Evolutionary conservation across 2,888 invertebrate species (phyloP), one percentile per base, ranked within the genome.

Genomic region (Nephrotoma appendiculata): DNA sequence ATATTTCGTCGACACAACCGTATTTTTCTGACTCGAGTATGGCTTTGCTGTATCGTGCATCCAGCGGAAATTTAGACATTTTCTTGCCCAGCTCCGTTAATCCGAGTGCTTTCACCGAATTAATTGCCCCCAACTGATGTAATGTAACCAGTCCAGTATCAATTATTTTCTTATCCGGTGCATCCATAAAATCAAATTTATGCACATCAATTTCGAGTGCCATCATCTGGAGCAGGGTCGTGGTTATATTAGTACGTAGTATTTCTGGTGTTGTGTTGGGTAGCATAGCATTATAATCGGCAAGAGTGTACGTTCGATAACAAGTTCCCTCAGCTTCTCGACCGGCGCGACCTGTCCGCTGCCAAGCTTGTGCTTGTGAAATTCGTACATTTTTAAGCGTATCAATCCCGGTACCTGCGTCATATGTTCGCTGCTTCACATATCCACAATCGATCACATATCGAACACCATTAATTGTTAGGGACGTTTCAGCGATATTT

Each of bases 401-500:
- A 91, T 98, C 98, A 88, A 98, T 93, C 5, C 98, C 97, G 41
- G 96, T 96, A 41, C 93, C 92, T 0, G 96, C 94, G 90, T 96
- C 96, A 92, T 95, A 97, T 6, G 95, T 94, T 94, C 96, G 95
- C 88, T 95, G 95, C 92, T 99, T 99, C 0, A 98, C 98, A 91
- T 96, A 95, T 0, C 99, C 98, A 87, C 96, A 95, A 90, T 99
- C 99, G 87, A 99, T 95, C 9, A 99, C 97, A 92, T 95, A 96
- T 89, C 96, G 96, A 88, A 99, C 96, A 86, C 97, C 96, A 87
- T 96, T 96, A 89, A 99, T 99, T 0, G 99, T 99, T 43, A 99
- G 94, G 2, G 99, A 99, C 0, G 99, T 98, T 92, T 99, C 99
- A 0, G 99, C 99, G 88, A 99, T 97, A 91, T 99, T 99, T 44